Base-by-base conservation (phyloP, 2,888 invertebrate genomes). In the Xestia rhomboidea region DNA sequence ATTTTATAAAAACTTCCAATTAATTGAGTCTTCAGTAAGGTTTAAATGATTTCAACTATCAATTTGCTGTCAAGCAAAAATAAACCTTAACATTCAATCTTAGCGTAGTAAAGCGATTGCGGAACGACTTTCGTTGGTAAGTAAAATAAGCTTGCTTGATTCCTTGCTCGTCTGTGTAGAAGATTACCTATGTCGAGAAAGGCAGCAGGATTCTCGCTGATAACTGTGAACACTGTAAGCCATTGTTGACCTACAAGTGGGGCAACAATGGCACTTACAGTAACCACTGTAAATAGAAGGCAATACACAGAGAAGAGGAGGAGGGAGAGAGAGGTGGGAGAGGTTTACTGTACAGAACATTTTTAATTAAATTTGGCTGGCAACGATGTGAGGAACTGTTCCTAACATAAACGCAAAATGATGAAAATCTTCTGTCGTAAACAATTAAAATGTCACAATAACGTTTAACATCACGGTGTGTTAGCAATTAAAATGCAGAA, bases 401-500 rank as follows among this genome's bases (percentile, higher is more conserved):
- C 10, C 5, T 46, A 51, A 51, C 4, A 79, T 27, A 2, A n/a
- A 67, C 0, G 5, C 10, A 62, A 72, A 66, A 11, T 51, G 66
- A 3, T 38, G 11, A 62, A 63, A 54, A 49, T 21, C 5, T 27
- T 54, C 8, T 66, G 27, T 27, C 44, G 27, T 18, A 51, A 60
- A 44, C 18, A 51, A 34, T 60, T 38, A 66, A 38, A 13, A 27
- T 2, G 34, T 24, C 1, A 13, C 24, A 74, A 41, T 38, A 46
- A 44, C 8, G 24, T 11, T 18, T 46, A 18, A 10, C 44, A 24
- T 11, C 34, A 21, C 30, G 15, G 41, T 34, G 76, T 46, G 30
- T n/a, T 34, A 60, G 4, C 41, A 68, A 76, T 69, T 77, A 49
- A 34, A 30, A 44, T 38, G 51, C 5, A 8, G 8, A 68, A 60